Evolutionary conservation across 1,140 invertebrate genomes (phyloP), one percentile per base, ranked within the genome.

Genomic region (Anoplolepis gracilipes): DNA sequence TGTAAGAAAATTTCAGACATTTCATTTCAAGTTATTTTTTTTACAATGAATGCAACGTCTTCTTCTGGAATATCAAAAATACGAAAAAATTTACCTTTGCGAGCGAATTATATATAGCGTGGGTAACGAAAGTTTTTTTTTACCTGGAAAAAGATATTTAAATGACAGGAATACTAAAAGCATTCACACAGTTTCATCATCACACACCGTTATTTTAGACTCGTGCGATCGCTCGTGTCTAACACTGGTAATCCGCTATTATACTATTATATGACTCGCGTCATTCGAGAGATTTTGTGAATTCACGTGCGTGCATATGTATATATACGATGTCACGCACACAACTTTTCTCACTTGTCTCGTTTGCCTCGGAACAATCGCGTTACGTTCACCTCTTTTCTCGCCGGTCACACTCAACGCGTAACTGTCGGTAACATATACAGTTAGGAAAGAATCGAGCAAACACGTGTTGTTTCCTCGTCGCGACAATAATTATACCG

Each of bases 231-330:
- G 57, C 55, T 49, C 46, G 39, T 11, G 61, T 67, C 42, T 67
- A 53, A 69, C n/a, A 55, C 16, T 42, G 30, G 30, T 1, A 13
- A 25, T 69, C 11, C 39, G 62, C 53, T 79, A 67, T 65, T 87
- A 64, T 33, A 30, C 53, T 79, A 67, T 65, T 87, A 64, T 33
- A 30, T 13, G 13, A 86, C 22, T 81, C 39, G 53, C 30, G 22
- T 59, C 22, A 87, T 73, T 87, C 82, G 36, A 81, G 36, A 19
- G 30, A 30, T 39, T 70, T 33, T 42, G 72, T 19, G 57, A 53
- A 53, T 77, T 84, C 72, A 39, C 1, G 11, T 16, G 10, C 25
- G 33, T 53, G 16, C 46, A 19, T 28, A 10, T 25, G 25, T 49
- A 30, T n/a, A n/a, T 19, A 6, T 33, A 33, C 33, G 13, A 61